Conservation (phyloP, 2,888 invertebrate species). For the Neria commutata region DNA sequence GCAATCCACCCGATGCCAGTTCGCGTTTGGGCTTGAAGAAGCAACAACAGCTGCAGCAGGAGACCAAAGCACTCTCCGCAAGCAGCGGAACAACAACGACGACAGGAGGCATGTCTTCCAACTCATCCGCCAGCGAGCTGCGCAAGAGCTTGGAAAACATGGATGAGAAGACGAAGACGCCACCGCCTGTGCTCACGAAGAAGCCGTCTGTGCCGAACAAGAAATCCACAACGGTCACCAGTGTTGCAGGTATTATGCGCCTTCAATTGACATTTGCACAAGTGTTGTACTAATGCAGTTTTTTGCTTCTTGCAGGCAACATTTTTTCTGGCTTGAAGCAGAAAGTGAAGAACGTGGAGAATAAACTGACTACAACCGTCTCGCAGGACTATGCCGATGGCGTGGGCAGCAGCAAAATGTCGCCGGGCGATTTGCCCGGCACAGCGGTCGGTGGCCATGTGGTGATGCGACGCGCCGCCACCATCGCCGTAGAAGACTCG, state of each 20-base stretch:
- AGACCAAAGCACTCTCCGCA: conserved; percentile 21
- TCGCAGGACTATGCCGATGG: conserved; percentile 63
- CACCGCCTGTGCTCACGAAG: conserved; percentile 65
- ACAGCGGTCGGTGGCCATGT: conserved; percentile 44
- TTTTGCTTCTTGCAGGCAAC: conserved; percentile 55
- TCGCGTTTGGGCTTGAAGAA: conserved; percentile 40
- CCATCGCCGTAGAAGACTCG: conserved; percentile 52
- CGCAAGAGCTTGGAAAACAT: conserved; percentile 59
- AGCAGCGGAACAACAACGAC: conserved; percentile 35
- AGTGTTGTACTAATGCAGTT: background rate
- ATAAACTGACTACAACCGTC: conserved; percentile 62
- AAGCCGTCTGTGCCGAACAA: conserved; percentile 73
- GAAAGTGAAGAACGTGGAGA: conserved; percentile 66
- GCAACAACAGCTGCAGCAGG: conserved; percentile 16
- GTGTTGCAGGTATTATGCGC: conserved; percentile 62
- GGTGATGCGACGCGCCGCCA: conserved; percentile 50
- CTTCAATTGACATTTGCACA: conserved; percentile 18
- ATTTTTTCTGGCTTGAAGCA: conserved; percentile 69
- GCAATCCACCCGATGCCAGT: conserved; percentile 42
- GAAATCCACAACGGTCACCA: conserved; percentile 71
- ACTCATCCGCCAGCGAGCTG: conserved; percentile 40
- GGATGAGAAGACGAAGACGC: conserved; percentile 60
- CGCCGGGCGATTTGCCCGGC: conserved; percentile 41
- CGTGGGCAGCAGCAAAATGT: conserved; percentile 61
- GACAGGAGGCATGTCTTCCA: conserved; percentile 17